Evolutionary conservation across 2,888 invertebrate genomes (phyloP), one percentile per base, ranked within the genome.

Genomic region (Idaea aversata): DNA sequence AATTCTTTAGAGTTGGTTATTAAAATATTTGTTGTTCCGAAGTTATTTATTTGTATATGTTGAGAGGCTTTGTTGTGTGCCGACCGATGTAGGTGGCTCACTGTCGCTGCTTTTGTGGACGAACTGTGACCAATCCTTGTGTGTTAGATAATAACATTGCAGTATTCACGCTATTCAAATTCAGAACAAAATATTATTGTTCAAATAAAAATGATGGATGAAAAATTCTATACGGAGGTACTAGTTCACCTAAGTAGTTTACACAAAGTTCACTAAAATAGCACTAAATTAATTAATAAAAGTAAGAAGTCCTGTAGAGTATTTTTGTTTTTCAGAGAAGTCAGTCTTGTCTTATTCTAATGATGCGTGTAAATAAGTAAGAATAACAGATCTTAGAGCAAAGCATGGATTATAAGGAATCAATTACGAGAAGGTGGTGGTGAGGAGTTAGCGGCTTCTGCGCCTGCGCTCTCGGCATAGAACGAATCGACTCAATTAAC

Each of bases 21-120:
- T 92, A 92, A 91, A 92, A 92, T 93, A 92, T 93, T 93, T 92
- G 93, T 91, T 91, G 91, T 92, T 90, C 87, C 80, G 85, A 82
- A 80, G 84, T 90, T 91, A 91, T 92, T 92, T 91, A 91, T 92
- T 91, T 91, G 91, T 91, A 89, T 87, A 88, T 81, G 87, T 78
- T 75, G 81, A 80, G 81, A 81, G 80, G 82, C 90, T 91, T 91
- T 91, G 90, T 87, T 83, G 69, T 71, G 67, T 74, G 86, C 90
- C 90, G 89, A 82, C 77, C 83, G 84, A 83, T 85, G 88, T 85
- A 83, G 88, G 88, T 87, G 86, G 82, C 80, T 73, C 65, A 75
- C 70, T 72, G 74, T 74, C 71, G 73, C 78, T 72, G 82, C 83
- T 80, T 84, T 89, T 87, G 86, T 88, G 79, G 79, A 76, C 77